Evolutionary conservation across 2,113 vertebrate species (phyloP), one percentile per base, ranked within the genome.

Genomic region (Lamprologus ornatipinnis): DNA sequence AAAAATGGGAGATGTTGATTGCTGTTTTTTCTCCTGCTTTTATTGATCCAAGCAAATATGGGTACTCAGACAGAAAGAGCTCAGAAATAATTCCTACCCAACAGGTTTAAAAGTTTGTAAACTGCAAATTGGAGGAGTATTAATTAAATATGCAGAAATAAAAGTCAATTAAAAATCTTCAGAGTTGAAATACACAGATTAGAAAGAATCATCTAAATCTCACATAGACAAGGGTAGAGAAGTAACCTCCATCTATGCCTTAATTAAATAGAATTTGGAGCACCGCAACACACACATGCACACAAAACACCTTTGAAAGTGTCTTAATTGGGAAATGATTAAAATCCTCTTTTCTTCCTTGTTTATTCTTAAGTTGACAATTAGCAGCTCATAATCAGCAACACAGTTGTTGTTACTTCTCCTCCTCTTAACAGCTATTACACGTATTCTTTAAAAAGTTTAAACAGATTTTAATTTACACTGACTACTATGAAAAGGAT

Each of bases 251-350:
- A 84, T 84, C 83, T 88, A 55, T 42, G 86, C 85, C 31, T 81
- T 94, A 94, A 95, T 93, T 92, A 91, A 91, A 91, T 83, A 85
- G 82, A 93, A 91, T 88, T 82, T 84, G 87, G 81, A 91, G 80
- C 68, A 13, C 19, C 68, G 80, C 78, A 89, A 91, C 89, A 73
- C 83, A 91, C 91, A 84, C 88, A 81, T 63, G 86, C 90, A 87
- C 91, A 73, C 68, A 86, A 88, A 89, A 91, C 92, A 91, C 89
- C 93, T 93, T 84, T 87, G 83, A 54, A 91, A 89, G 90, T 80
- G 55, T 81, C 84, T 93, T 95, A 95, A 96, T 95, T 94, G 91
- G 84, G 58, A 94, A 93, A 93, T 92, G 89, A 96, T 94, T 95
- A 91, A 95, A 95, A 75, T 92, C 89, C 58, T 86, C 84, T 92